Conservation (phyloP, 2,113 vertebrate genomes). For the Oophaga pumilio region DNA sequence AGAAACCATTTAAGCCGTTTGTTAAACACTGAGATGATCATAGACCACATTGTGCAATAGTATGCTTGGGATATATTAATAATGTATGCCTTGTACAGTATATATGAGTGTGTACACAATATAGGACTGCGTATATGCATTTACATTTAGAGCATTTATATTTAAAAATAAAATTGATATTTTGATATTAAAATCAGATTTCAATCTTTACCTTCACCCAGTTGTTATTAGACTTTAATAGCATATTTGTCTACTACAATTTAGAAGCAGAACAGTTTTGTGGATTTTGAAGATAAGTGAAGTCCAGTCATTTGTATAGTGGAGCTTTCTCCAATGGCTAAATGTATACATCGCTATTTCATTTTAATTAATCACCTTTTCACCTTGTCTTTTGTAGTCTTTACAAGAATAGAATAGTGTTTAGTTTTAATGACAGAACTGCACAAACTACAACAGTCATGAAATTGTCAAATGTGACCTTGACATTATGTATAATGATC, state of each 20-base stretch:
- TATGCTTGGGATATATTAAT: not conserved
- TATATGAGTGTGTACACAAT: not conserved
- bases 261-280: not conserved
- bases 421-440: slow-evolving; percentile 5
- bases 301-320: not conserved
- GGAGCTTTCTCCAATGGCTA: not conserved
- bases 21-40: too few species aligned
- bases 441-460: slow-evolving; percentile 25
- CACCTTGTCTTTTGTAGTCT: slow-evolving; percentile 33
- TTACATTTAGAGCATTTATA: not conserved
- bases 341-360: not conserved
- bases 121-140: not conserved
- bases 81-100: not conserved
- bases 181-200: not conserved
- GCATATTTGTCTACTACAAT: not conserved
- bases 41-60: not conserved
- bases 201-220: not conserved
- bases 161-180: not conserved
- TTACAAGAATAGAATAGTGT: slow-evolving; percentile 22
- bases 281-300: not conserved
- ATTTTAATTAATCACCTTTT: slow-evolving; percentile 32
- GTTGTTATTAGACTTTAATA: not conserved
- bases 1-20: too few species aligned
- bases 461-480: slow-evolving; percentile 46
- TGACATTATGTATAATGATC: slow-evolving; percentile 43